These are phyloP conservation scores for Gasterosteus aculeatus DNA, from an alignment of 2,113 vertebrate species.

Conservation along the genomic window DNA sequence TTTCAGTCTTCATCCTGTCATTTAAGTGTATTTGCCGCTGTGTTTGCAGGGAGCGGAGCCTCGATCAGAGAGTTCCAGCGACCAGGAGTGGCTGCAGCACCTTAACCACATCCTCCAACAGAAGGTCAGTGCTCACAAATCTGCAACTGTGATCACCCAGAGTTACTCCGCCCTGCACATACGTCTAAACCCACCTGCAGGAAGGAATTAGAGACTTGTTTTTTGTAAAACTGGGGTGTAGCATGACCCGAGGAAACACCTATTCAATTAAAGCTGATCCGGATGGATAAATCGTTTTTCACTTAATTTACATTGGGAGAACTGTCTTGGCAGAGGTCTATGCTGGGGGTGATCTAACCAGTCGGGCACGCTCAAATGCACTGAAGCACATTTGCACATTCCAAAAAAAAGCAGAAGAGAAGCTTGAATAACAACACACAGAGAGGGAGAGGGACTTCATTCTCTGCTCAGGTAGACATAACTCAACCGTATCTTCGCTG, in stretches of 20 bases:
- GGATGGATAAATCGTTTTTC: not conserved
- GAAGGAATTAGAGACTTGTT: not conserved
- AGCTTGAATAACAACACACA: too few relatives aligned
- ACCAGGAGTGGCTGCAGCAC: constrained; percentile 86
- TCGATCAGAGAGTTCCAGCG: constrained; percentile 66
- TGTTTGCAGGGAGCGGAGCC: constrained; percentile 77
- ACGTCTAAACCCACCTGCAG: not conserved
- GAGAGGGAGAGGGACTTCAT: too few relatives aligned
- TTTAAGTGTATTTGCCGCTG: constrained; percentile 24
- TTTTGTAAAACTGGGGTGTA: not conserved
- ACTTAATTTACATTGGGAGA: not conserved
- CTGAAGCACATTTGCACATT: too few relatives aligned
- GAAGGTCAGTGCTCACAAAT: constrained; percentile 79
- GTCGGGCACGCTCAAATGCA: too few relatives aligned
- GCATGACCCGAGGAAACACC: not conserved
- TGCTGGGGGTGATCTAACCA: not conserved
- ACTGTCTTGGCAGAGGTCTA: not conserved
- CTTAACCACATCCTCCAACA: constrained; percentile 87
- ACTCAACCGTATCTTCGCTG: not conserved
- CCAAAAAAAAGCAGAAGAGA: too few relatives aligned
- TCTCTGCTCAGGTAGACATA: too few relatives aligned
- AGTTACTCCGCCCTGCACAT: not conserved
- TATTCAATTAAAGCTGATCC: not conserved
- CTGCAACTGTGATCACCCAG: constrained; percentile 2
- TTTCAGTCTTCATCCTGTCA: not conserved